Conservation (phyloP, 1,140 invertebrate genomes). For the Caenorhabditis remanei region DNA sequence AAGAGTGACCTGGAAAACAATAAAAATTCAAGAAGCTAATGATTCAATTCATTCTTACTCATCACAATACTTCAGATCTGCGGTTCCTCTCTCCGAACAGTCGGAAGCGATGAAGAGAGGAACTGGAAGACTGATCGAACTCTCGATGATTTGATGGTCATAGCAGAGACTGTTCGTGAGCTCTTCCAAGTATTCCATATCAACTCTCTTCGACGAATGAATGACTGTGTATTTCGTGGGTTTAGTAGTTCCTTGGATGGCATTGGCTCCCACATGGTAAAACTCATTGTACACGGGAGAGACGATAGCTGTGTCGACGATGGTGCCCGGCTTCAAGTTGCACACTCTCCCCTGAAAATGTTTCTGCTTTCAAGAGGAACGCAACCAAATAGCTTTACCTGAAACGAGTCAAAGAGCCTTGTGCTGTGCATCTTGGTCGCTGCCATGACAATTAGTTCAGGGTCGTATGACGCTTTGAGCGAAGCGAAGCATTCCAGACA, state of each 20-base stretch:
- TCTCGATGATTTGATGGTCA: background rate
- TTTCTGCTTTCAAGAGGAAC: background rate
- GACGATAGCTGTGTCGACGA: background rate
- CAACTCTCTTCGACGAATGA: background rate
- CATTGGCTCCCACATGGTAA: background rate
- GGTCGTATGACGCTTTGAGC: background rate
- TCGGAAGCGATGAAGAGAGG: background rate
- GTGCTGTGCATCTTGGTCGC: background rate
- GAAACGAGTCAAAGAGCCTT: background rate
- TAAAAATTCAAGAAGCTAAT: too few species aligned
- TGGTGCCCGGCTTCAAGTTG: background rate
- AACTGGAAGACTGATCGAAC: background rate
- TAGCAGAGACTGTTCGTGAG: background rate
- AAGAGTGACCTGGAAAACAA: too few species aligned
- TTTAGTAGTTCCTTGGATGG: background rate
- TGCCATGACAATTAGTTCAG: background rate
- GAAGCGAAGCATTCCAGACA: background rate
- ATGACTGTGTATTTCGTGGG: background rate
- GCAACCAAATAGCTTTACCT: background rate
- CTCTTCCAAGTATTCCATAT: background rate
- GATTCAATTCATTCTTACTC: too few species aligned
- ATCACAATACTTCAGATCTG: background rate
- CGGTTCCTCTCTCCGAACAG: background rate
- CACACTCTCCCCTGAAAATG: background rate
- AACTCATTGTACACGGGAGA: background rate